Conservation (phyloP, 2,888 invertebrate genomes). For the Stictocephala bisonia region DNA sequence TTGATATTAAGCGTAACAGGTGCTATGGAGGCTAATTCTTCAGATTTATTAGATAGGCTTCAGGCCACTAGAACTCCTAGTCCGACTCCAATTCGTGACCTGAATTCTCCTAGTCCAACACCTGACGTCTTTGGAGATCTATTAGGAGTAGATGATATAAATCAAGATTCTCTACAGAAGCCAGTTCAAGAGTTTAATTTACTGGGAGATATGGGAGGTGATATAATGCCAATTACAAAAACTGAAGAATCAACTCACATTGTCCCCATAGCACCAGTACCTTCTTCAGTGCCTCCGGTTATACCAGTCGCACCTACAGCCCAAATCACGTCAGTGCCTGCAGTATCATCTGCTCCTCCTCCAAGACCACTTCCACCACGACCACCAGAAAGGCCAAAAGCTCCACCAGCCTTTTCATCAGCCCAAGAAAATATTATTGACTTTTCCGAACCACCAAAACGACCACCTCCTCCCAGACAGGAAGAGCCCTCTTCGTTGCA, state of each 20-base stretch:
- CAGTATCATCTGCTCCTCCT: slow-evolving; percentile 59
- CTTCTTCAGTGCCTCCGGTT: slow-evolving; percentile 40
- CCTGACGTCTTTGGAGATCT: slow-evolving; percentile 67
- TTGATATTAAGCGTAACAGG: slow-evolving; percentile 87
- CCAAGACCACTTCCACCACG: slow-evolving; percentile 63
- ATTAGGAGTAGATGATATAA: slow-evolving; percentile 56
- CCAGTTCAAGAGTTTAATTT: slow-evolving; percentile 54
- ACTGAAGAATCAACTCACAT: slow-evolving; percentile 9
- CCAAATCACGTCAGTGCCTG: neutral
- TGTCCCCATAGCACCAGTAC: slow-evolving; percentile 33
- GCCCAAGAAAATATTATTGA: slow-evolving; percentile 43
- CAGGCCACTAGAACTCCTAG: slow-evolving; percentile 89
- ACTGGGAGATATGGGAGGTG: slow-evolving; percentile 44
- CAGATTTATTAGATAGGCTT: slow-evolving; percentile 83
- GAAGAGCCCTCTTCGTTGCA: too few species aligned
- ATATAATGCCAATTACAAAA: neutral
- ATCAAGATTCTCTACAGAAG: slow-evolving; percentile 51
- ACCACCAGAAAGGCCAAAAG: slow-evolving; percentile 67
- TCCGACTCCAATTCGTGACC: slow-evolving; percentile 83
- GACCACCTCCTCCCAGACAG: too few species aligned
- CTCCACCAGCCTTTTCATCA: slow-evolving; percentile 61
- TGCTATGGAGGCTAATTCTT: slow-evolving; percentile 89
- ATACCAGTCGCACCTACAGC: slow-evolving; percentile 45
- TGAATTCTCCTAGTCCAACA: slow-evolving; percentile 88
- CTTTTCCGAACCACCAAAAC: slow-evolving; percentile 53